Evolutionary conservation across 2,888 invertebrate genomes (phyloP), one percentile per base, ranked within the genome.

Genomic region (Callimorpha dominula): DNA sequence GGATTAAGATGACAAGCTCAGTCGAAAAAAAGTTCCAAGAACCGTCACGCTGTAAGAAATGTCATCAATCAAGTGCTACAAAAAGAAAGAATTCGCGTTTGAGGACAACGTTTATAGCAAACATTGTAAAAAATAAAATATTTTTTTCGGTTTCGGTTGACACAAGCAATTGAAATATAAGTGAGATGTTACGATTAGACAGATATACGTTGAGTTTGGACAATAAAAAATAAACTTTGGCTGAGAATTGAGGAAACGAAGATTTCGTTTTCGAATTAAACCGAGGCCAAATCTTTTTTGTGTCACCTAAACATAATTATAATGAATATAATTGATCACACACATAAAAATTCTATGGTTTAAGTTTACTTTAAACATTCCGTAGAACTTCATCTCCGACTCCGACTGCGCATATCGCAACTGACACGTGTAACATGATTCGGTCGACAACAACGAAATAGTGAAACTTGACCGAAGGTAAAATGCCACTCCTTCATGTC

Each of bases 21-120:
- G 82, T 83, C 78, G 82, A 89, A 86, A 89, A 86, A 90, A 88
- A 85, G 86, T 84, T 84, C 82, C 82, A 86, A 85, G 79, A 90
- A 89, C 86, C 89, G 92, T 91, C 92, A 88, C 89, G 82, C 80
- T 87, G 86, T 88, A 88, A 89, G 91, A 90, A 91, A 92, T 90
- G 85, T 91, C 92, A 94, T 94, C 92, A 93, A 93, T 94, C 94
- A 94, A 89, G 88, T 74, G 87, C 78, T 82, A 88, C 88, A 91
- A 90, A 91, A 93, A 92, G 87, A 85, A 89, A 83, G 87, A 90
- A 89, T 87, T 86, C 89, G 86, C 89, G 82, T 84, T 85, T 86
- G 85, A 90, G 86, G 88, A 87, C 86, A 91, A 87, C 87, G 89
- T 88, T 86, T 88, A 87, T 82, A 83, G 86, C 83, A 86, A 86